phyloP scores from a whole-genome alignment of 1,140 invertebrate genomes.

The Papilio machaon region DNA sequence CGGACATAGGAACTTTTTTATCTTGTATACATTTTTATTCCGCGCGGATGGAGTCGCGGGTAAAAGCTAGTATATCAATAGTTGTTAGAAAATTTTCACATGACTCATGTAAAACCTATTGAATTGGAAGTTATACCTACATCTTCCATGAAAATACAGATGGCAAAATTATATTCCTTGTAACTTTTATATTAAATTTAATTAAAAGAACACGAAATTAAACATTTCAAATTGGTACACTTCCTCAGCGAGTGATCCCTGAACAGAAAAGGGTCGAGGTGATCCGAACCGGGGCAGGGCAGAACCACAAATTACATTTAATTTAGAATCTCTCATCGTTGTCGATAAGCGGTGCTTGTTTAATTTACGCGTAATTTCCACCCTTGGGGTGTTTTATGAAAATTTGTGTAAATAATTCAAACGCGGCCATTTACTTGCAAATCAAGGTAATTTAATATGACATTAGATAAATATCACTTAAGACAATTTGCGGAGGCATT shows the following conservation, averaged over 20 bases:
- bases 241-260: conserved; percentile 8
- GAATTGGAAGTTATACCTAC: background rate
- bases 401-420: conserved; percentile 36
- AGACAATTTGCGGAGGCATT: conserved; percentile 45
- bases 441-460: conserved; percentile 58
- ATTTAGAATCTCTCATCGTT: conserved; percentile 52
- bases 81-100: no score
- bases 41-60: no score
- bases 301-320: conserved; percentile 55
- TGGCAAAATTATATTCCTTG: background rate
- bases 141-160: no score
- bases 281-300: conserved; percentile 21
- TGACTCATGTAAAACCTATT: no score
- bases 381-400: conserved; percentile 26
- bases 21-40: no score
- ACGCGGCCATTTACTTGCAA: conserved; percentile 46
- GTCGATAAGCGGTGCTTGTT: conserved; percentile 49
- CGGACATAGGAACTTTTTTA: no score
- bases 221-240: conserved; percentile 28
- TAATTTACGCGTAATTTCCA: conserved; percentile 48
- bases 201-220: conserved; percentile 3
- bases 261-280: conserved; percentile 28
- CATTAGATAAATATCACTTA: conserved; percentile 42
- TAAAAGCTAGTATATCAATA: no score
- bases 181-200: background rate